Conservation (phyloP, 2,797 vertebrate species). For the Intellagama lesueurii region DNA sequence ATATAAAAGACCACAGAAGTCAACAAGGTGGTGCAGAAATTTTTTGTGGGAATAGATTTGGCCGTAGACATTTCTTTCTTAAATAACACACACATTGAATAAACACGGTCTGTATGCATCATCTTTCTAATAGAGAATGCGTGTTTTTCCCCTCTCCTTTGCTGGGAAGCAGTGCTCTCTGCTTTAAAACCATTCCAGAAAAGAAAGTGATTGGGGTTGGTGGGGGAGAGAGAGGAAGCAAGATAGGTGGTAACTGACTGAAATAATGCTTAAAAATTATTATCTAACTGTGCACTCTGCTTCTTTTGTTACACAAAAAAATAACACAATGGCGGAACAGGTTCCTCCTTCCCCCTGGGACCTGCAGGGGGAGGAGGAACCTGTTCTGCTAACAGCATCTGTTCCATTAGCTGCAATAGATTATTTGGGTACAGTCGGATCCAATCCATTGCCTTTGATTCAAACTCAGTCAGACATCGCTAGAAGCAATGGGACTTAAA, state of each 20-base stretch:
- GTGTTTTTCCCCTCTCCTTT: background rate
- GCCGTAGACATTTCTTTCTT: slow-evolving; percentile 5
- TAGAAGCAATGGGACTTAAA: background rate
- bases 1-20: background rate
- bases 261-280: background rate
- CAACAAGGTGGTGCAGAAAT: background rate
- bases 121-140: background rate
- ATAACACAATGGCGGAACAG: background rate
- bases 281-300: background rate
- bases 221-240: background rate
- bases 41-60: background rate
- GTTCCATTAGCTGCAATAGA: too few relatives aligned
- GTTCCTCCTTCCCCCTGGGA: too few relatives aligned
- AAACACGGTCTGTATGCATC: slow-evolving; percentile 7
- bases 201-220: too few relatives aligned
- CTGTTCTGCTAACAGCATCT: too few relatives aligned
- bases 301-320: background rate
- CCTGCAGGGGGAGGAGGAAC: too few relatives aligned
- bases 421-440: background rate
- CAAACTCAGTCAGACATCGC: background rate
- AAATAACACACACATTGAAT: slow-evolving; percentile 14
- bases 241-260: background rate
- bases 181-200: slow-evolving; percentile 15
- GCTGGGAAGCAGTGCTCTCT: background rate
- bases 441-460: background rate